phyloP scores from a whole-genome alignment of 53 echinoderm and acorn worm genomes.

The Zoroaster sp. region DNA sequence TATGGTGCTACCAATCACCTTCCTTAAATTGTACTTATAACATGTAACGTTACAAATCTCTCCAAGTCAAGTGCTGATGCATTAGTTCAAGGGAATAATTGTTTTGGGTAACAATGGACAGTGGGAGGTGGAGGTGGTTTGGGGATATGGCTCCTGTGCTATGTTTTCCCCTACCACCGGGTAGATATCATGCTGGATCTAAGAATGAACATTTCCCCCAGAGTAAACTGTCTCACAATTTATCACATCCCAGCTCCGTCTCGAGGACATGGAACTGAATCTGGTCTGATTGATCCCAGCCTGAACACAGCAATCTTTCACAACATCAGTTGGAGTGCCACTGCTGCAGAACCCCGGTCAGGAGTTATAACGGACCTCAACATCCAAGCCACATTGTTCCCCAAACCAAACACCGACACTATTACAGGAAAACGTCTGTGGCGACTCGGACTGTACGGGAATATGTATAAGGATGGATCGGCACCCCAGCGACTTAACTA shows the following conservation, averaged over 20 bases:
- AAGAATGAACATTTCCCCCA: too few relatives aligned
- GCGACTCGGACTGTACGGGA: slow-evolving; percentile 67
- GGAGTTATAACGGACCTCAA: slow-evolving; percentile 33
- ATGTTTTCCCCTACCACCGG: too few relatives aligned
- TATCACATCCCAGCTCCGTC: too few relatives aligned
- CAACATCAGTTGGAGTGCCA: slow-evolving; percentile 38
- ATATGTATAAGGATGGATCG: slow-evolving; percentile 35
- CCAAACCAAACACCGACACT: slow-evolving; percentile 29
- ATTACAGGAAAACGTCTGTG: slow-evolving; percentile 43
- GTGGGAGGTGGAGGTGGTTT: too few relatives aligned
- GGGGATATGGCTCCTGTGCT: too few relatives aligned
- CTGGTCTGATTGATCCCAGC: background rate
- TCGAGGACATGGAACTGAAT: background rate
- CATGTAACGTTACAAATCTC: too few relatives aligned
- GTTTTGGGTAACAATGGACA: too few relatives aligned
- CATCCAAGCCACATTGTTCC: slow-evolving; percentile 12
- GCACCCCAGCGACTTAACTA: slow-evolving; percentile 45
- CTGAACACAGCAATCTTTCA: slow-evolving; percentile 26
- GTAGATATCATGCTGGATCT: too few relatives aligned
- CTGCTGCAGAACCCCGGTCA: background rate
- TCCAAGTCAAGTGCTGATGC: too few relatives aligned
- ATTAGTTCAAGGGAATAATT: too few relatives aligned
- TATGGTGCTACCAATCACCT: too few relatives aligned
- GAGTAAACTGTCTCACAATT: background rate
- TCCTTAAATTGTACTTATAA: too few relatives aligned